Evolutionary conservation across 2,888 invertebrate species (phyloP).

Genomic region (Melinopterus prodromus): DNA sequence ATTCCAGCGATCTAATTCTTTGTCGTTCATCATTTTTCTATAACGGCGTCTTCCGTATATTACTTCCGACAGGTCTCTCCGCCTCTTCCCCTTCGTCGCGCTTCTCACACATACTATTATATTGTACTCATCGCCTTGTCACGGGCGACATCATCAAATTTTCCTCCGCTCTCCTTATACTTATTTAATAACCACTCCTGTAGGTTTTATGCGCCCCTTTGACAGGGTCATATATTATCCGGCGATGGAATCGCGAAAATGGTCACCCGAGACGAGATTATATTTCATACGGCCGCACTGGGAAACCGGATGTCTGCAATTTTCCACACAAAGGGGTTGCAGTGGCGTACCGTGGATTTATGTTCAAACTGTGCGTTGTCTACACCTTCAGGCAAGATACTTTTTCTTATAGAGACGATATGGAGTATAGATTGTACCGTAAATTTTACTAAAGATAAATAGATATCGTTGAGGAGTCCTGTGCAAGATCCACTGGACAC

Average conservation of each 20-base stretch:
- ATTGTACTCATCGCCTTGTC: constrained; percentile 4
- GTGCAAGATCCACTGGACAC: too few relatives aligned
- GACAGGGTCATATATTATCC: constrained; percentile 4
- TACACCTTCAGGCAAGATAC: too few relatives aligned
- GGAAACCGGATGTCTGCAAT: neutral
- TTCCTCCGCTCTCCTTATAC: neutral
- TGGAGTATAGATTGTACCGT: too few relatives aligned
- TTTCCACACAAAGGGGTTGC: neutral
- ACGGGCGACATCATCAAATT: neutral
- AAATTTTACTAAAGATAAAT: too few relatives aligned
- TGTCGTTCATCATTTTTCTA: neutral
- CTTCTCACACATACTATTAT: neutral
- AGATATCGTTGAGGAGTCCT: too few relatives aligned
- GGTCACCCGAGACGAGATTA: neutral
- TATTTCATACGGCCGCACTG: neutral
- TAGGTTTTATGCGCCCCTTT: neutral
- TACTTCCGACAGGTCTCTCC: neutral
- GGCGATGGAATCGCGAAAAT: constrained; percentile 4
- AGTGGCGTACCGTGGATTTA: too few relatives aligned
- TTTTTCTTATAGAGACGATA: too few relatives aligned
- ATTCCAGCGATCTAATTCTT: neutral
- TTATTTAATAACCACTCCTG: neutral
- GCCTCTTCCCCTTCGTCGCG: neutral
- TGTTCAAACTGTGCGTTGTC: too few relatives aligned
- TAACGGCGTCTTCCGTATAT: neutral